Evolutionary conservation across 2,797 vertebrate species (phyloP).

Genomic region (Fringilla coelebs): DNA sequence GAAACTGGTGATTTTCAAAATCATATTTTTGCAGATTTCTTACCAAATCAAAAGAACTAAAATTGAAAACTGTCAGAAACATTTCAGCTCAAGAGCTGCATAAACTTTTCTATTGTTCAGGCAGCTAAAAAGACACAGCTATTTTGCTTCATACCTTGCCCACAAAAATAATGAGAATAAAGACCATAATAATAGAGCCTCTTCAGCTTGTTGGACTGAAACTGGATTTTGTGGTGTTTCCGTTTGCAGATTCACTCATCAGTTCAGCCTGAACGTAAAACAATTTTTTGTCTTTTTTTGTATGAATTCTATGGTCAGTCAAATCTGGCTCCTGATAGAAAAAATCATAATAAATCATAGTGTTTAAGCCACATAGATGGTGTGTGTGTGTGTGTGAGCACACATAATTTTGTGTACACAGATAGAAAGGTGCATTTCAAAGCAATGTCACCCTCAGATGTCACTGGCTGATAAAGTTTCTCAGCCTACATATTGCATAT

Average conservation of each 20-base stretch:
- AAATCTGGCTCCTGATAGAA: neutral
- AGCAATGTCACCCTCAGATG: neutral
- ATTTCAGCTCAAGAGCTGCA: constrained; percentile 61
- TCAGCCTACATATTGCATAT: neutral
- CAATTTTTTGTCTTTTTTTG: neutral
- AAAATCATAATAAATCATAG: neutral
- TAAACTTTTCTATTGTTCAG: constrained; percentile 66
- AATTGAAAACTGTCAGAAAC: constrained; percentile 71
- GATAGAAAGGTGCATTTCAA: neutral
- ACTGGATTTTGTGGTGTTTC: constrained; percentile 9
- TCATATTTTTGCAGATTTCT: constrained; percentile 68
- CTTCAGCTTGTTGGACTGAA: constrained; percentile 26
- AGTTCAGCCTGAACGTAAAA: constrained; percentile 15
- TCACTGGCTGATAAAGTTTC: neutral
- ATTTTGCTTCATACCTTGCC: constrained; percentile 65
- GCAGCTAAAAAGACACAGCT: constrained; percentile 63
- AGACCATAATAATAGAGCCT: constrained; percentile 28
- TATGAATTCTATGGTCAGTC: neutral
- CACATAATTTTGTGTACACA: neutral
- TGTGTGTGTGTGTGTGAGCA: neutral
- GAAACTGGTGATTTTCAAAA: constrained; percentile 71
- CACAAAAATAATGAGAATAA: constrained; percentile 50
- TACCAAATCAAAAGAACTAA: constrained; percentile 70
- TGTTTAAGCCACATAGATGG: neutral
- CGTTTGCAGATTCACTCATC: neutral